phyloP scores from a whole-genome alignment of 1,140 invertebrate species.

The Cyclargus thomasi region DNA sequence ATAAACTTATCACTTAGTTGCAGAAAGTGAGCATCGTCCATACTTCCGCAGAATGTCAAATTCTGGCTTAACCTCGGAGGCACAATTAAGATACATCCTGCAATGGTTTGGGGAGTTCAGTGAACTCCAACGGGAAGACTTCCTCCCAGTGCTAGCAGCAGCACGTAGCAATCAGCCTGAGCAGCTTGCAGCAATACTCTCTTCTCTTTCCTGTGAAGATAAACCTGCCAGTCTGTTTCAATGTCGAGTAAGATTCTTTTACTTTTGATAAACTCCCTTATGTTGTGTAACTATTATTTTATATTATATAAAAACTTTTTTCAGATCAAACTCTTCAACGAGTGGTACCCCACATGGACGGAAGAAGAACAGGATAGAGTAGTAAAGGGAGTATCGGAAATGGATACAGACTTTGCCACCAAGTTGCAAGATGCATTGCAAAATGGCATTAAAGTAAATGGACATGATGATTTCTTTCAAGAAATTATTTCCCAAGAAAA shows the following conservation, averaged over 20 bases:
- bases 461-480: constrained; percentile 35
- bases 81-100: constrained; percentile 85
- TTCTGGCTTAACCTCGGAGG: constrained; percentile 76
- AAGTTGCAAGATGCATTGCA: constrained; percentile 79
- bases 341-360: constrained; percentile 90
- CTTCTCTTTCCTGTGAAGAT: constrained; percentile 79
- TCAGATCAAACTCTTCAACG: constrained; percentile 87
- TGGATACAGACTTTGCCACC: constrained; percentile 81
- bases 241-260: constrained; percentile 81
- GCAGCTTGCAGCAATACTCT: constrained; percentile 82
- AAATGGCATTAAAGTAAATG: constrained; percentile 56
- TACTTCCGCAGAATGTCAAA: constrained; percentile 56
- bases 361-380: constrained; percentile 83
- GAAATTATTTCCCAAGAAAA: constrained; percentile 24
- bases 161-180: constrained; percentile 80
- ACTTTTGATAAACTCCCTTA: not conserved
- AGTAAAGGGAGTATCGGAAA: constrained; percentile 80
- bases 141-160: constrained; percentile 83
- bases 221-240: constrained; percentile 91
- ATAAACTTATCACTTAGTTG: constrained; percentile 15
- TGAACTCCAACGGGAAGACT: constrained; percentile 89
- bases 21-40: constrained; percentile 35
- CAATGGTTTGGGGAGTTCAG: constrained; percentile 94
- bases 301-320: too few relatives aligned
- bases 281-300: not conserved